Percentiles rank a stretch among this genome's conserved stretches.
phyloP scores from a whole-genome alignment of 2,797 vertebrate genomes.

The Etheostoma nigrum region DNA sequence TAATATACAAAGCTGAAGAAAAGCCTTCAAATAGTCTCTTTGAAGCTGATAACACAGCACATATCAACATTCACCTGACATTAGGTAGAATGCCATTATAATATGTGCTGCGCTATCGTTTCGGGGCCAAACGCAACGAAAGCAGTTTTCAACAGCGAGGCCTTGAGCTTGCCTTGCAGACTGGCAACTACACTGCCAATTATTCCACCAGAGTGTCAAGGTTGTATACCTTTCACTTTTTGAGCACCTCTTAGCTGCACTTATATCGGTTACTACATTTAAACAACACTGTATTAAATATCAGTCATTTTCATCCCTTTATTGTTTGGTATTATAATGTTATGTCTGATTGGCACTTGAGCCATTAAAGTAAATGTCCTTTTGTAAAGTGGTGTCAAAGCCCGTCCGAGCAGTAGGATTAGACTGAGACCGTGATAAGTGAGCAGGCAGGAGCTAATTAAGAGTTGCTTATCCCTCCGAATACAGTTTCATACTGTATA shows the following conservation, averaged over 20 bases:
- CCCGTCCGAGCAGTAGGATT: conserved; percentile 58
- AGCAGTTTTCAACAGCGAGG: conserved; percentile 75
- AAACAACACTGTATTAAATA: conserved; percentile 25
- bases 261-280: neutral
- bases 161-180: conserved; percentile 70
- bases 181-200: conserved; percentile 65
- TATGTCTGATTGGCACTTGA: conserved; percentile 40
- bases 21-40: conserved; percentile 66
- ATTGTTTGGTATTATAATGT: conserved; percentile 39
- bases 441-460: conserved; percentile 73
- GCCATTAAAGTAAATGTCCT: conserved; percentile 50
- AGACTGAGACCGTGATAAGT: conserved; percentile 60
- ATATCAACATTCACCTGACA: conserved; percentile 79
- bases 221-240: conserved; percentile 52
- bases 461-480: conserved; percentile 64
- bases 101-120: conserved; percentile 81
- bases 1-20: conserved; percentile 66
- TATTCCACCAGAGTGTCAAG: conserved; percentile 71
- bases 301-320: conserved; percentile 22
- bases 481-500: conserved; percentile 69
- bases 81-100: conserved; percentile 76
- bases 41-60: conserved; percentile 79
- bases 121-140: conserved; percentile 71
- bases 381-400: conserved; percentile 60
- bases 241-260: conserved; percentile 7